phyloP scores from a whole-genome alignment of 2,113 vertebrate species.

The Pelodiscus sinensis region DNA sequence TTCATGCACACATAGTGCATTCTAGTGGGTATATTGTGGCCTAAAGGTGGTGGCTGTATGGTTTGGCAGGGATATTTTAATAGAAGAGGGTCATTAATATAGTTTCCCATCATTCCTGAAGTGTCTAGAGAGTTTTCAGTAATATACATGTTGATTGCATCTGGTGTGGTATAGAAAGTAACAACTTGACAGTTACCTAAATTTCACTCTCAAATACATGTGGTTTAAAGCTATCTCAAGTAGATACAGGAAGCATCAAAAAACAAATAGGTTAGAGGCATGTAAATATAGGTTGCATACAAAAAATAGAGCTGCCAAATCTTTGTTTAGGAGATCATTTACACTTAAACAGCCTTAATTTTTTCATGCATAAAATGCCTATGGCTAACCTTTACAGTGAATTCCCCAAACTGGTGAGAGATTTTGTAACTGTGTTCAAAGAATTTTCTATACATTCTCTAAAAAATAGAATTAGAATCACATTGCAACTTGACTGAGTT shows the following conservation, averaged over 20 bases:
- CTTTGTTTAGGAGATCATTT: background rate
- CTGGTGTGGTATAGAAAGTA: background rate
- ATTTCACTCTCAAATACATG: fast-evolving
- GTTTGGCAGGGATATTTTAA: background rate
- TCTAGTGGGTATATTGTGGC: background rate
- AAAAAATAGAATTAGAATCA: no score
- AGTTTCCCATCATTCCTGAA: background rate
- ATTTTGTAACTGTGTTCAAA: background rate
- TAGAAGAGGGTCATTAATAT: background rate
- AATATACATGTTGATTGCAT: background rate
- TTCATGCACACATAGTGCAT: background rate
- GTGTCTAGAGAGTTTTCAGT: background rate
- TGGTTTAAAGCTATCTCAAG: background rate
- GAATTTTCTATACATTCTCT: background rate
- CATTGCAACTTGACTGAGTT: background rate
- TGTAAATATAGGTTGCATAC: background rate
- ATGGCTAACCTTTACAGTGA: background rate
- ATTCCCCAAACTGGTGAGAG: background rate
- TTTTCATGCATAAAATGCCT: background rate
- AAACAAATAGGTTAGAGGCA: fast-evolving
- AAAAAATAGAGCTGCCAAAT: background rate
- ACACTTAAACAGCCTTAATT: background rate
- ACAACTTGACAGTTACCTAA: background rate
- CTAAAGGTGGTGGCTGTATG: background rate
- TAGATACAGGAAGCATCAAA: fast-evolving